phyloP scores from a whole-genome alignment of 2,888 invertebrate species.

The Sisyra terminalis region DNA sequence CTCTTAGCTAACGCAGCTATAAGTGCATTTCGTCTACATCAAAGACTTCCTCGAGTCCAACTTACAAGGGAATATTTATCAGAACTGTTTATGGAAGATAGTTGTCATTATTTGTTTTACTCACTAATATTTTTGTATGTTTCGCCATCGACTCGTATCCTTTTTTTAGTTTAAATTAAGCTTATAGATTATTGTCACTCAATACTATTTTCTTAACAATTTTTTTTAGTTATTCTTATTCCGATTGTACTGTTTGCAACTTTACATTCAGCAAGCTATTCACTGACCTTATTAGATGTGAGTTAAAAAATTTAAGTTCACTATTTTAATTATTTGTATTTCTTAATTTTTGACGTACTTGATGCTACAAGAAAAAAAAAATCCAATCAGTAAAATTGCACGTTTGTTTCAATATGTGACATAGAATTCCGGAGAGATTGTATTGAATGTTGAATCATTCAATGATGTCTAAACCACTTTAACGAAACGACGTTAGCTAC shows the following conservation, averaged over 20 bases:
- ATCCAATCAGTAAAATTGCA: too few relatives aligned
- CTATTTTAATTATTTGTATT: background rate
- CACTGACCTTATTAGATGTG: slow-evolving; percentile 78
- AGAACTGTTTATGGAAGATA: slow-evolving; percentile 70
- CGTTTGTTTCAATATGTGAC: too few relatives aligned
- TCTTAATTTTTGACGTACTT: too few relatives aligned
- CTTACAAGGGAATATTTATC: slow-evolving; percentile 71
- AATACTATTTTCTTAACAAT: slow-evolving; percentile 21
- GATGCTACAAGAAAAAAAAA: too few relatives aligned
- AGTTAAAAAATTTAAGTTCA: slow-evolving; percentile 32
- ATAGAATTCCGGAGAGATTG: too few relatives aligned
- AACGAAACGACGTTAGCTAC: too few relatives aligned
- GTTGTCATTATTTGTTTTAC: slow-evolving; percentile 92
- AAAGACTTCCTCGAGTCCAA: slow-evolving; percentile 72
- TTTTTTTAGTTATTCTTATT: slow-evolving; percentile 64
- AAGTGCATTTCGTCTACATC: slow-evolving; percentile 87
- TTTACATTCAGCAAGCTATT: slow-evolving; percentile 85
- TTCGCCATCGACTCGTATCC: slow-evolving; percentile 78
- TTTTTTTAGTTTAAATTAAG: slow-evolving; percentile 26
- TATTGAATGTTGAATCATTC: too few relatives aligned
- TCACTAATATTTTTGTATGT: slow-evolving; percentile 88
- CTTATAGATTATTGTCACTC: background rate
- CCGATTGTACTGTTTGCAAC: slow-evolving; percentile 86
- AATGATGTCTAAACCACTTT: too few relatives aligned
- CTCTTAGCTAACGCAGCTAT: slow-evolving; percentile 87